A percentile compares a stretch with the other conserved stretches of the same genome.
These are phyloP conservation scores for Machaerirhynchus nigripectus DNA, from an alignment of 2,113 vertebrate genomes.

Conservation along the genomic window DNA sequence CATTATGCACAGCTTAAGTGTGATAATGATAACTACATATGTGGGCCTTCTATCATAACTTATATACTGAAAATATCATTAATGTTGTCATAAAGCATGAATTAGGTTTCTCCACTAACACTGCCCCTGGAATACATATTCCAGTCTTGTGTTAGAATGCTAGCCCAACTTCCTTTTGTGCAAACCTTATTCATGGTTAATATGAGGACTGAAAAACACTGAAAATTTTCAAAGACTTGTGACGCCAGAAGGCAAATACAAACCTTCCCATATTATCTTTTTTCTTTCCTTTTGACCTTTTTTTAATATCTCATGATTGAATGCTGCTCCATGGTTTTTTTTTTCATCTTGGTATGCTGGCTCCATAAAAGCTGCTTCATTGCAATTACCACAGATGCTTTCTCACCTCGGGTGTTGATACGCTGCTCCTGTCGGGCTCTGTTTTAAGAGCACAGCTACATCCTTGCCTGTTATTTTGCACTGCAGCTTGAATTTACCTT, in stretches of 20 bases:
- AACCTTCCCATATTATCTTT: neutral
- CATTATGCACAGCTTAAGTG: neutral
- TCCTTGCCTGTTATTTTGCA: neutral
- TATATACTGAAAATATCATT: neutral
- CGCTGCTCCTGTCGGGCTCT: neutral
- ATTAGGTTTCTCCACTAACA: neutral
- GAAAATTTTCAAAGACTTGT: neutral
- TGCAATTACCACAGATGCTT: neutral
- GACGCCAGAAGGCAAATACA: neutral
- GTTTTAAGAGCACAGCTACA: neutral
- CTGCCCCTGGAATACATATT: fast-evolving
- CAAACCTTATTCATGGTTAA: neutral
- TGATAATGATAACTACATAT: neutral
- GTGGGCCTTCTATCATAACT: neutral
- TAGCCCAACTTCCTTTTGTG: neutral
- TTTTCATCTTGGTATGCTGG: neutral
- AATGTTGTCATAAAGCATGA: neutral
- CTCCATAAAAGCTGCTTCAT: neutral
- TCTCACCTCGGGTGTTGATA: neutral
- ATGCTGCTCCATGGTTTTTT: neutral
- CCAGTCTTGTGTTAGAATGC: neutral
- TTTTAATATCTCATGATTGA: neutral
- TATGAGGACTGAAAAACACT: neutral
- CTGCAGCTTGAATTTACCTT: neutral
- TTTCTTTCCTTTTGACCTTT: neutral